Conservation (phyloP, 2,797 vertebrate species). For the Heteromormyrus szaboi region DNA sequence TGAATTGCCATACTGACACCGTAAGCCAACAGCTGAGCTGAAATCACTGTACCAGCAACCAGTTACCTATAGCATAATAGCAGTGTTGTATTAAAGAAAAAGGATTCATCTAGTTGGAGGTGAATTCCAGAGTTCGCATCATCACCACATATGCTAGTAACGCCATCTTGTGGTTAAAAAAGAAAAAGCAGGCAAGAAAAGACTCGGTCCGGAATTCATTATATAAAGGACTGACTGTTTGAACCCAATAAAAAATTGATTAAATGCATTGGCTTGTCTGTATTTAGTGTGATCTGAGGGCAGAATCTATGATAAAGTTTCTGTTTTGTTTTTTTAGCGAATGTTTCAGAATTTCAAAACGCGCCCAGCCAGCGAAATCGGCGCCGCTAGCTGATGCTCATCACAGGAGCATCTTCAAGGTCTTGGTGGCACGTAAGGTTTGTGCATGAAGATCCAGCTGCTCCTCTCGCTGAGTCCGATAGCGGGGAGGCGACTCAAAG, state of each 20-base stretch:
- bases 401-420: neutral
- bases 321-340: neutral
- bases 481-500: neutral
- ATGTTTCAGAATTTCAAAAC: neutral
- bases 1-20: neutral
- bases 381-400: neutral
- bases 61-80: neutral
- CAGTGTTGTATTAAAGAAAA: neutral
- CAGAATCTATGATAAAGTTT: neutral
- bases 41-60: neutral
- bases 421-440: neutral
- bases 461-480: neutral
- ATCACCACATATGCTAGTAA: neutral
- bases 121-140: neutral
- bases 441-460: neutral
- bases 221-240: neutral
- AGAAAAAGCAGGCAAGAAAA: neutral
- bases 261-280: neutral
- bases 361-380: neutral
- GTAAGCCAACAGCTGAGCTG: neutral
- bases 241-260: neutral
- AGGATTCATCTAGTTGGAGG: neutral
- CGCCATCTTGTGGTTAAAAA: neutral
- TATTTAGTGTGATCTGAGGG: neutral
- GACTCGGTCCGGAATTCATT: neutral